Conservation (phyloP, 2,888 invertebrate species). For the Calephelis perditalis region DNA sequence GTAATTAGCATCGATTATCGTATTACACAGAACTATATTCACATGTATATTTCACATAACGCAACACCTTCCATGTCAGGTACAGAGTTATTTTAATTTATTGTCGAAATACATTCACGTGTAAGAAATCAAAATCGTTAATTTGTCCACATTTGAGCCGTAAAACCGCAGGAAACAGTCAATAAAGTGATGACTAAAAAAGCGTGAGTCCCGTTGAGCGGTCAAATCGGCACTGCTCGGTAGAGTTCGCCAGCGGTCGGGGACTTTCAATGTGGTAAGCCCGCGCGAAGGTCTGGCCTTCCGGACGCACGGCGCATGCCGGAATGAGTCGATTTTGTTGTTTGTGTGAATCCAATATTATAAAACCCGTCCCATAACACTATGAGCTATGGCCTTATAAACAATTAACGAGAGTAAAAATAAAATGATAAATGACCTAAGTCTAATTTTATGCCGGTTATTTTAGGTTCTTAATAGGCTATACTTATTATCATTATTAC, state of each 20-base stretch:
- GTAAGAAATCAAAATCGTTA: neutral
- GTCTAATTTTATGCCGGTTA: too few species aligned
- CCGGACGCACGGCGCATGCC: conserved; percentile 51
- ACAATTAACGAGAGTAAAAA: conserved; percentile 11
- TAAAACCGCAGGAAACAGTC: conserved; percentile 62
- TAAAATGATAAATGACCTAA: neutral
- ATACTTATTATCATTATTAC: too few species aligned
- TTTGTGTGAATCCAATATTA: conserved; percentile 8
- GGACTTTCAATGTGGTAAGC: conserved; percentile 22
- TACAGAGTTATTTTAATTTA: neutral
- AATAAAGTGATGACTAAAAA: conserved; percentile 57
- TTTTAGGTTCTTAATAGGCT: too few species aligned
- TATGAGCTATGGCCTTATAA: neutral
- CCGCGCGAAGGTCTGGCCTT: conserved; percentile 42
- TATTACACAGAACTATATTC: conserved; percentile 37
- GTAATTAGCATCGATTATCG: conserved; percentile 45
- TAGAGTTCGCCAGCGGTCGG: conserved; percentile 48
- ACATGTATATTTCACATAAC: conserved; percentile 33
- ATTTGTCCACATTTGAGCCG: conserved; percentile 38
- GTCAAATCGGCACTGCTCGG: conserved; percentile 67
- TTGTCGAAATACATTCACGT: neutral
- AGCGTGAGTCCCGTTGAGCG: conserved; percentile 53
- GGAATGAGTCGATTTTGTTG: conserved; percentile 21
- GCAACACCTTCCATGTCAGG: conserved; percentile 46
- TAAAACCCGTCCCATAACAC: neutral